These are phyloP conservation scores for Furcifer pardalis DNA, from an alignment of 2,797 vertebrate genomes.

Conservation along the genomic window DNA sequence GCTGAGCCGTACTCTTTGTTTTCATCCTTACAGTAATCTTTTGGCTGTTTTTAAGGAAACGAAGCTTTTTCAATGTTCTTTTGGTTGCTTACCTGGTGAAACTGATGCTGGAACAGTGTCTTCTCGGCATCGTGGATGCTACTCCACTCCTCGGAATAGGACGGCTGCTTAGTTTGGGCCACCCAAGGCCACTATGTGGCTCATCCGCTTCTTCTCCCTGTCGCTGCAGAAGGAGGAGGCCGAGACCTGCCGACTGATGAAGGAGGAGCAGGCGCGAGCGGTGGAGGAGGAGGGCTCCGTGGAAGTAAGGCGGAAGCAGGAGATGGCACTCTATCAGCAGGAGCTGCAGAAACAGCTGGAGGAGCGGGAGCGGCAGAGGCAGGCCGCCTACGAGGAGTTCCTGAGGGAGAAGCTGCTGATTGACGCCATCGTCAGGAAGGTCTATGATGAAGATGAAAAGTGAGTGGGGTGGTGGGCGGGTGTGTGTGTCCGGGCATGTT, in stretches of 20 bases:
- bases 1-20: not conserved
- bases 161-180: too few relatives aligned
- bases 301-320: slow-evolving; percentile 75
- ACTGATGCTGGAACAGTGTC: too few relatives aligned
- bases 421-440: slow-evolving; percentile 91
- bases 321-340: slow-evolving; percentile 78
- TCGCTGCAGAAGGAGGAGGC: slow-evolving; percentile 81
- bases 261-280: slow-evolving; percentile 67
- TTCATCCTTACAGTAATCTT: not conserved
- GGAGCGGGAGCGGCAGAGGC: slow-evolving; percentile 84
- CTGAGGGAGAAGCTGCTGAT: slow-evolving; percentile 92
- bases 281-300: slow-evolving; percentile 62
- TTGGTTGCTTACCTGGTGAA: too few relatives aligned
- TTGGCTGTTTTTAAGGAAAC: not conserved
- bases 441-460: slow-evolving; percentile 92
- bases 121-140: not conserved
- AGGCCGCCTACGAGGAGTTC: slow-evolving; percentile 88
- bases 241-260: slow-evolving; percentile 80
- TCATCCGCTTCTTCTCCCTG: slow-evolving; percentile 30
- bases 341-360: slow-evolving; percentile 88
- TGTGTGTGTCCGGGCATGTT: too few relatives aligned
- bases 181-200: not conserved
- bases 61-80: not conserved
- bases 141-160: too few relatives aligned
- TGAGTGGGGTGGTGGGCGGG: too few relatives aligned